These are phyloP conservation scores for Scaptodrosophila lebanonensis DNA, from an alignment of 1,140 invertebrate species.

Conservation along the genomic window DNA sequence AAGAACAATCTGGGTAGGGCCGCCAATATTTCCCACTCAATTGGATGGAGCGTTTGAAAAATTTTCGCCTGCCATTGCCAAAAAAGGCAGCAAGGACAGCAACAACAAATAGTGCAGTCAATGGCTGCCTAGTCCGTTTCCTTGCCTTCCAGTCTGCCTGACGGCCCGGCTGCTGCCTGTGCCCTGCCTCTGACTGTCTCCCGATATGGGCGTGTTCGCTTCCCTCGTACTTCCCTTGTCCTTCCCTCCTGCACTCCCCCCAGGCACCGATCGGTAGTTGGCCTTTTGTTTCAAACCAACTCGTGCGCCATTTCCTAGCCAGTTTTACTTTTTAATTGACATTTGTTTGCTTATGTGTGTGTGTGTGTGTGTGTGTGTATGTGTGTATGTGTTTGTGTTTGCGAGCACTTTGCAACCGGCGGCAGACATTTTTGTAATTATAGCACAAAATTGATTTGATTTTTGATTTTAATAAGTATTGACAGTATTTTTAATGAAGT, in stretches of 20 bases:
- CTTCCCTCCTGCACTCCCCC: background rate
- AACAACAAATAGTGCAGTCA: slow-evolving; percentile 18
- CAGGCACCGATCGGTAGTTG: slow-evolving; percentile 15
- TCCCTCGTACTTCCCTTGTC: slow-evolving; percentile 16
- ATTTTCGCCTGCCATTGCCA: slow-evolving; percentile 35
- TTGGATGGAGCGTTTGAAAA: slow-evolving; percentile 35
- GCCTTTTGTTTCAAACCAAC: slow-evolving; percentile 61
- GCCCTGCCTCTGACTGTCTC: too few relatives aligned
- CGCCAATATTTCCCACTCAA: too few relatives aligned
- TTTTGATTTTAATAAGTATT: slow-evolving; percentile 74
- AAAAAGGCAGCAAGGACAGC: slow-evolving; percentile 48
- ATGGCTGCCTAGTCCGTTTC: too few relatives aligned
- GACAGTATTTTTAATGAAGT: slow-evolving; percentile 71
- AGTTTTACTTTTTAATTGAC: slow-evolving; percentile 74
- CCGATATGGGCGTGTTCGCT: too few relatives aligned
- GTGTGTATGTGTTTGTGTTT: slow-evolving; percentile 12
- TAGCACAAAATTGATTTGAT: slow-evolving; percentile 72
- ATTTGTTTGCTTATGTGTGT: slow-evolving; percentile 53
- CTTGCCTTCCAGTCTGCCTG: too few relatives aligned
- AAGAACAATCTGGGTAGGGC: too few relatives aligned
- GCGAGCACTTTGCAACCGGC: slow-evolving; percentile 61
- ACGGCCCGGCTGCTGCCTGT: too few relatives aligned
- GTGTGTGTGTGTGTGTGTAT: slow-evolving; percentile 6
- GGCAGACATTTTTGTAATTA: slow-evolving; percentile 72
- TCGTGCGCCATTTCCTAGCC: slow-evolving; percentile 66